Evolutionary conservation across 2,888 invertebrate species (phyloP), one percentile per base, ranked within the genome.

Genomic region (Drosophila formosana): DNA sequence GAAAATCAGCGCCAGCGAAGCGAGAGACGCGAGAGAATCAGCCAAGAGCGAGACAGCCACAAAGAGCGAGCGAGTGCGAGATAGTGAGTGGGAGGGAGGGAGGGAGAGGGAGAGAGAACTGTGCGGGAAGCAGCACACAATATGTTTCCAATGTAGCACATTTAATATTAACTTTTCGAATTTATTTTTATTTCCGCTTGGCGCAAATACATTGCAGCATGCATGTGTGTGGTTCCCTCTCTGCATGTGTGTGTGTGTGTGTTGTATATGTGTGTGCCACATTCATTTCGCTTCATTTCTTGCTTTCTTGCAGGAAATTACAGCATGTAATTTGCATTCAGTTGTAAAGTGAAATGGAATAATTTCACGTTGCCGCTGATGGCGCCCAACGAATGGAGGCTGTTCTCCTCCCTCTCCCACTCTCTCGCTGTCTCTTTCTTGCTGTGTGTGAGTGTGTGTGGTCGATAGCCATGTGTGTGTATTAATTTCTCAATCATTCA

Each of bases 301-400:
- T 72, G 87, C 84, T 84, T 84, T 84, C 84, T 84, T 82, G 87
- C 87, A 84, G 84, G 87, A 84, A 84, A 84, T 84, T 84, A 84
- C 84, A 84, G 84, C 87, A 87, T 84, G 84, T 84, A 84, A 84
- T 84, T 84, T 84, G 84, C 84, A 84, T 84, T 87, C 84, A 84
- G 87, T 84, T 84, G 84, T 84, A 84, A 84, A 87, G 87, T 87
- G 80, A 87, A 84, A 84, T 84, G 84, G 87, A 84, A 84, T 84
- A 87, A 87, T 84, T 84, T 84, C 82, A 84, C 85, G 80, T 80
- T 74, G 83, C 72, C 64, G 76, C 76, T 78, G 82, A 77, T 82
- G 82, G 80, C 62, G 75, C 63, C 66, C 77, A 60, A 49, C 57
- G 55, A 34, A 37, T 11, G 53, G 43, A 55, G 43, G 49, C 56